A percentile compares a stretch with the other conserved stretches of the same genome.
Conservation (phyloP, 1,140 invertebrate species). For the Megalopta genalis region DNA sequence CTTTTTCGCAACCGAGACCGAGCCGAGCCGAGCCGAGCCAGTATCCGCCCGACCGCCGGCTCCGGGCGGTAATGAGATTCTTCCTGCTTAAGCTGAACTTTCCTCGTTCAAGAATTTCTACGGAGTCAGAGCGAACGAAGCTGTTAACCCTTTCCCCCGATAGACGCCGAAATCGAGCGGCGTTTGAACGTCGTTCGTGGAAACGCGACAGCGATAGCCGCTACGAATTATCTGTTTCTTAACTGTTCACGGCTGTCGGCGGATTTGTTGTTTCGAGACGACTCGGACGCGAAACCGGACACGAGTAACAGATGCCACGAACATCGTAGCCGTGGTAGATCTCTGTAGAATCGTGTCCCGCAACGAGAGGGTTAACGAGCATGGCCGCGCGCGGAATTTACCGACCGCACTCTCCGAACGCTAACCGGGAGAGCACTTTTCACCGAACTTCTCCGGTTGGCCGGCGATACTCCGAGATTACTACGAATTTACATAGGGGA, state of each 20-base stretch:
- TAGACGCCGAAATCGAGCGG: too few relatives aligned
- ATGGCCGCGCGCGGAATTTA: background rate
- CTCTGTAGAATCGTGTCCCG: too few relatives aligned
- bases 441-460: slow-evolving; percentile 16
- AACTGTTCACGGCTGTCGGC: too few relatives aligned
- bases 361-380: too few relatives aligned
- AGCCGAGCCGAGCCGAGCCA: slow-evolving; percentile 36
- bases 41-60: slow-evolving; percentile 18
- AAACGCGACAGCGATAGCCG: too few relatives aligned
- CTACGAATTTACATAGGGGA: slow-evolving; percentile 40
- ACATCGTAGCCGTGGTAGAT: too few relatives aligned
- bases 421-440: background rate
- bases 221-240: too few relatives aligned
- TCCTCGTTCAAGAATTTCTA: slow-evolving; percentile 32
- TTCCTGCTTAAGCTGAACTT: slow-evolving; percentile 53
- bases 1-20: background rate
- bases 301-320: too few relatives aligned
- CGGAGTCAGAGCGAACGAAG: background rate
- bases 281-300: too few relatives aligned
- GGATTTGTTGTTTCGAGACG: too few relatives aligned
- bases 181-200: too few relatives aligned
- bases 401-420: too few relatives aligned
- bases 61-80: slow-evolving; percentile 53
- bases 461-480: slow-evolving; percentile 26
- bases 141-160: background rate